Conservation (phyloP, 92 coral and sea anemone species). For the Umimayanthus kanabou region DNA sequence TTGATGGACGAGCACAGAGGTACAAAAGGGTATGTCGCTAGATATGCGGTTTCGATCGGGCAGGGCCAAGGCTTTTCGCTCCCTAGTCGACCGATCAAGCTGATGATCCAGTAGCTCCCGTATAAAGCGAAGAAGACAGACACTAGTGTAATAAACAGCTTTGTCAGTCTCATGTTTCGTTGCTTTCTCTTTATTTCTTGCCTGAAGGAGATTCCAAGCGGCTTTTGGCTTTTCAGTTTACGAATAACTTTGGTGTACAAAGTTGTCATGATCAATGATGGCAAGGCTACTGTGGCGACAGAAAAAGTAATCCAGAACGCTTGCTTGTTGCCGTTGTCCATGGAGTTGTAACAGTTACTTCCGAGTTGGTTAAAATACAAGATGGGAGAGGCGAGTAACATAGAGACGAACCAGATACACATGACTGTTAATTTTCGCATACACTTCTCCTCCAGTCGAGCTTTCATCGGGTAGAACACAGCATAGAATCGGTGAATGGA, state of each 20-base stretch:
- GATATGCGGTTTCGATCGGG: background rate
- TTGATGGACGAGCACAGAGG: constrained; percentile 8
- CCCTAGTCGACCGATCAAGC: background rate
- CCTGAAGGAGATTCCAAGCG: background rate
- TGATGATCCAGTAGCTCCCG: background rate
- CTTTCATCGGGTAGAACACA: constrained; percentile 16
- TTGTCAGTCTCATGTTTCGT: constrained; percentile 8
- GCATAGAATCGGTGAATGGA: constrained; percentile 22
- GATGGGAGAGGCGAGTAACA: background rate
- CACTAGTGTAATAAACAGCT: background rate
- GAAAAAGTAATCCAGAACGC: background rate
- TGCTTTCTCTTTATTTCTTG: constrained; percentile 1
- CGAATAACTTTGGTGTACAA: constrained; percentile 1
- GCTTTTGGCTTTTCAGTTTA: background rate
- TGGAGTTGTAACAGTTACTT: background rate
- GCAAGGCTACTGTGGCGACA: background rate
- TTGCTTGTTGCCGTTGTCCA: background rate
- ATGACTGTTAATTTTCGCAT: background rate
- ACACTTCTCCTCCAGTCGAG: constrained; percentile 1
- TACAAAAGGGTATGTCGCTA: background rate
- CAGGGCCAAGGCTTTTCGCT: background rate
- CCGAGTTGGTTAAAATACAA: background rate
- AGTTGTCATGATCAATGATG: background rate
- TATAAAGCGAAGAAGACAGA: background rate
- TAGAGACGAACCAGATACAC: background rate